A percentile compares a stretch with the other conserved stretches of the same genome.
Evolutionary conservation across 2,113 vertebrate genomes (phyloP).

Genomic region (Sylvietta virens): DNA sequence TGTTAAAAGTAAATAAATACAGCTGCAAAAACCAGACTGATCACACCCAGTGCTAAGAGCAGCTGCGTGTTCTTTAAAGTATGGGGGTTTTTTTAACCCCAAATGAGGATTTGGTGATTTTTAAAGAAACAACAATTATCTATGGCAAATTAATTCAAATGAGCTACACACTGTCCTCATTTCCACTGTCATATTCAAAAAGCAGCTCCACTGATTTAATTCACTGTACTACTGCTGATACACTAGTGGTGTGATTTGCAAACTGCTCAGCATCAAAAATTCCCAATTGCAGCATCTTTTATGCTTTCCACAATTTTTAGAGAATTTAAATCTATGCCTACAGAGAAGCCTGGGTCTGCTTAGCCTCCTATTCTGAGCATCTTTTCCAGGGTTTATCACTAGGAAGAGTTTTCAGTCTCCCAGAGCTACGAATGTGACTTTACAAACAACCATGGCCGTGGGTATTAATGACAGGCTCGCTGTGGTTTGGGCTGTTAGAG

Average conservation of each 20-base stretch:
- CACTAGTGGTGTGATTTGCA: neutral
- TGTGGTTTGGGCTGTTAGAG: neutral
- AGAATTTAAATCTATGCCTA: neutral
- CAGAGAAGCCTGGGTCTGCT: neutral
- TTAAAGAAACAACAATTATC: neutral
- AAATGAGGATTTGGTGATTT: neutral
- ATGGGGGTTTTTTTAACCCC: neutral
- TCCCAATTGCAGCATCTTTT: neutral
- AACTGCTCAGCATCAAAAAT: neutral
- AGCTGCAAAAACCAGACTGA: neutral
- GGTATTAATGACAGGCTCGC: neutral
- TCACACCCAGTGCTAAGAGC: neutral
- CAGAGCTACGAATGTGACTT: neutral
- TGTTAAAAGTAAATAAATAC: constrained; percentile 17
- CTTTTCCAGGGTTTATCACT: neutral
- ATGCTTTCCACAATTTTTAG: neutral
- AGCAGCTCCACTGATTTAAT: neutral
- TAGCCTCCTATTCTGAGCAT: neutral
- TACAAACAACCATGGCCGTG: neutral
- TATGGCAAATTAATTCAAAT: neutral
- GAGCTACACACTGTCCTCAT: neutral
- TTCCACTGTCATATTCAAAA: neutral
- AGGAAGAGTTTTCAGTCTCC: neutral
- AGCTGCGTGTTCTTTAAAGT: neutral
- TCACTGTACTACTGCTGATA: neutral